phyloP scores from a whole-genome alignment of 2,888 invertebrate species.

The Cryptocheilus praepositus region DNA sequence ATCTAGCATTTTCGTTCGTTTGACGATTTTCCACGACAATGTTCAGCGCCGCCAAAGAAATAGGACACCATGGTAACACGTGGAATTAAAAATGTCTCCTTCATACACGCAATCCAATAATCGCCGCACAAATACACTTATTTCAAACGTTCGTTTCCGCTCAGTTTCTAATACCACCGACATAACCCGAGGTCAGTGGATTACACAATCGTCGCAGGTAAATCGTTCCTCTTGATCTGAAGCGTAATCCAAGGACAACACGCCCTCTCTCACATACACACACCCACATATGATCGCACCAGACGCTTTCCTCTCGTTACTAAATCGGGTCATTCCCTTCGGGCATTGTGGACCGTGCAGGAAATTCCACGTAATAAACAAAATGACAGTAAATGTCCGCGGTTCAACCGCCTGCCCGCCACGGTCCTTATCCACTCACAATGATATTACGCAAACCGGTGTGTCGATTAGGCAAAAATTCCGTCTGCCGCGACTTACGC shows the following conservation, averaged over 20 bases:
- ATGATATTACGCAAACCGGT: conserved; percentile 38
- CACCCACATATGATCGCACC: conserved; percentile 12
- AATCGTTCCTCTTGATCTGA: conserved; percentile 35
- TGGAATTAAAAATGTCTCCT: too few species aligned
- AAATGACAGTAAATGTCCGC: conserved; percentile 39
- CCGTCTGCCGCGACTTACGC: background rate
- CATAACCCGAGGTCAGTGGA: conserved; percentile 20
- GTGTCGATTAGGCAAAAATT: conserved; percentile 38
- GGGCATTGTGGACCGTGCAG: conserved; percentile 34
- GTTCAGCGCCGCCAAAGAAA: too few species aligned
- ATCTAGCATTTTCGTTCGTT: too few species aligned
- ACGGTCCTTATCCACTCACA: conserved; percentile 37
- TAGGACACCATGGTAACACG: too few species aligned
- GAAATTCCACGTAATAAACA: conserved; percentile 50
- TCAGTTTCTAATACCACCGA: background rate
- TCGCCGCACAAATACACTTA: too few species aligned
- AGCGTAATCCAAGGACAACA: conserved; percentile 42
- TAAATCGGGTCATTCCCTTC: conserved; percentile 44
- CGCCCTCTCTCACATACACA: background rate
- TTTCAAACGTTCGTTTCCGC: too few species aligned
- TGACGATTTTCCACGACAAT: too few species aligned
- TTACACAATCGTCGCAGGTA: conserved; percentile 45
- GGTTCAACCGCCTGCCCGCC: conserved; percentile 10
- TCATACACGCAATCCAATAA: too few species aligned
- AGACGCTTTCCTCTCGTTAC: conserved; percentile 23